Evolutionary conservation across 2,888 invertebrate species (phyloP), one percentile per base, ranked within the genome.

Genomic region (Eilema caniola): DNA sequence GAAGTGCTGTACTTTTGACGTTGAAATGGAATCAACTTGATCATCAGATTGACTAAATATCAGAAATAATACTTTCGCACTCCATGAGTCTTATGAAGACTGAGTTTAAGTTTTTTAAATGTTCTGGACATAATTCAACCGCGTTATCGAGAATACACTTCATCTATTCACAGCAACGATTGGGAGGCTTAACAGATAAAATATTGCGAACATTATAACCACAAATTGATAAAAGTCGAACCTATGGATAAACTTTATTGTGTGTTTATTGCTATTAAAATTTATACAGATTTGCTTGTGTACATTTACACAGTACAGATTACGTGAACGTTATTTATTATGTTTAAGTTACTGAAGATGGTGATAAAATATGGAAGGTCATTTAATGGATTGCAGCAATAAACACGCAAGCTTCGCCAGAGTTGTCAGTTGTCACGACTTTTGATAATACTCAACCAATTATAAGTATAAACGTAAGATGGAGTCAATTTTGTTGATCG

Each of bases 141-240:
- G 41, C 71, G 28, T 63, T 71, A 64, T 24, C 5, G 56, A 10
- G 20, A 77, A 60, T 62, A 28, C 33, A 0, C 0, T 20, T 5
- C 24, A 61, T 33, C 28, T 67, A 65, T 69, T 66, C 66, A 62
- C 73, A 75, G 68, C 81, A 74, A 69, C 81, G 79, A 82, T 81
- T 75, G 72, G 72, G 71, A 78, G 86, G 77, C 84, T 85, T 80
- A 79, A 68, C 76, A 73, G 80, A 81, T 74, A 86, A 87, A 85
- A 86, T 86, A 86, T 85, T 70, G 83, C 82, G 70, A 83, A 82
- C 80, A 83, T 83, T 85, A 78, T 67, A 61, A 75, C 83, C 83
- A 62, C 82, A 81, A 87, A 84, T 84, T 84, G 85, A 84, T 85
- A 85, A 86, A 82, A 82, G 73, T 73, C 66, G 25, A 66, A 28